phyloP scores from a whole-genome alignment of 2,113 vertebrate genomes.

The Asarcornis scutulata region DNA sequence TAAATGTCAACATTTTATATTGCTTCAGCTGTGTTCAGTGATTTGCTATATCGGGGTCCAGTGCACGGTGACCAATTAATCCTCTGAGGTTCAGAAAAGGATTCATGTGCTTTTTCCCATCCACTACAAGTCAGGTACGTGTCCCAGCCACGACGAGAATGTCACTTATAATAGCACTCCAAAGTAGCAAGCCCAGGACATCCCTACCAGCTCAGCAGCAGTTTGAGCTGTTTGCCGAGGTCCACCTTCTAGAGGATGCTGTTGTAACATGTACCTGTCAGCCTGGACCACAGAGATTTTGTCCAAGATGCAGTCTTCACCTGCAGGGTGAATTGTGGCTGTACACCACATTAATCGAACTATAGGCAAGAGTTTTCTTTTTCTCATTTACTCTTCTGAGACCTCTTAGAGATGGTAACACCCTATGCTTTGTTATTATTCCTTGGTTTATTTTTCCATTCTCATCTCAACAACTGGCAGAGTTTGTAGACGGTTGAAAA shows the following conservation, averaged over 20 bases:
- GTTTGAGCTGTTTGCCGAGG: too few relatives aligned
- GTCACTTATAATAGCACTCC: too few relatives aligned
- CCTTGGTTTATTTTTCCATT: background rate
- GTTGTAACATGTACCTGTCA: too few relatives aligned
- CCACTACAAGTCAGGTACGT: background rate
- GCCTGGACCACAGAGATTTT: too few relatives aligned
- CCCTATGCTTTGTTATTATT: background rate
- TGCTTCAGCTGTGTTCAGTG: background rate
- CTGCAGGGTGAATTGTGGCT: too few relatives aligned
- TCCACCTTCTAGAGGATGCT: too few relatives aligned
- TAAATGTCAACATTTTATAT: background rate
- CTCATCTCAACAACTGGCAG: background rate
- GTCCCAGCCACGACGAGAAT: background rate
- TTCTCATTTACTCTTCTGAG: background rate
- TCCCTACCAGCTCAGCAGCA: too few relatives aligned
- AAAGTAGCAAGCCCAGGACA: too few relatives aligned
- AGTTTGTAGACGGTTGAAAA: background rate
- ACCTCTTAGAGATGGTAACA: background rate
- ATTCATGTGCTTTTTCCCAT: background rate
- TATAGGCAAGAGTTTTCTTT: background rate
- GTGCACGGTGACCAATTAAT: background rate
- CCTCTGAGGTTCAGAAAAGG: background rate
- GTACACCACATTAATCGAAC: too few relatives aligned
- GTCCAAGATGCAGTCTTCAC: too few relatives aligned
- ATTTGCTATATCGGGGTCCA: background rate